Conservation (phyloP, 2,113 vertebrate species). For the Myotis lucifugus region DNA sequence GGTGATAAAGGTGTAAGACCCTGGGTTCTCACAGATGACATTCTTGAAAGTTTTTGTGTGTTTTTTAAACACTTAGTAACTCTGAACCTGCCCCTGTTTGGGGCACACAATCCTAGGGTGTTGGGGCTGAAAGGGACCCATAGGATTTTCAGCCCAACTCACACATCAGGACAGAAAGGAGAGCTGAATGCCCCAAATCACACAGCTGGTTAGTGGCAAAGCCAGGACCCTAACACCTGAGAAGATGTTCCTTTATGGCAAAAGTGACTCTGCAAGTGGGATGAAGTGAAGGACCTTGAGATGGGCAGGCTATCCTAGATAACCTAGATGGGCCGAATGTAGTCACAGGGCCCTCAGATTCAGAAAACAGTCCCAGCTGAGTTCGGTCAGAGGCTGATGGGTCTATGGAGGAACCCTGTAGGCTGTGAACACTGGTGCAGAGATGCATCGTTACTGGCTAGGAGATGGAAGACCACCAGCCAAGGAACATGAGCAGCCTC, state of each 20-base stretch:
- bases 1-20: neutral
- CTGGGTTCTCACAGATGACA: neutral
- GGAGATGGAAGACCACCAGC: neutral
- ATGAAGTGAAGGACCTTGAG: neutral
- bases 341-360: neutral
- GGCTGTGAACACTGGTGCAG: accelerated
- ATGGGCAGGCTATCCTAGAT: neutral
- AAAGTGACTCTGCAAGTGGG: neutral
- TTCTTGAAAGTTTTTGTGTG: neutral
- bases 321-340: neutral
- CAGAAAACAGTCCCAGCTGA: neutral
- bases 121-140: neutral
- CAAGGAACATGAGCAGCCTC: neutral
- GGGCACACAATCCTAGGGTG: neutral
- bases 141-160: neutral
- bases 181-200: neutral
- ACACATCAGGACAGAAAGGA: neutral
- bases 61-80: neutral
- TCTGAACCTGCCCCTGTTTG: neutral
- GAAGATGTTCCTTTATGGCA: neutral
- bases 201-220: neutral
- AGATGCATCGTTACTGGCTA: neutral
- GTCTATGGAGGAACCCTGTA: neutral
- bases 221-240: neutral
- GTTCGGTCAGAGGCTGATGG: neutral